phyloP scores from a whole-genome alignment of 2,888 invertebrate species.

The Trachelus tabidus region DNA sequence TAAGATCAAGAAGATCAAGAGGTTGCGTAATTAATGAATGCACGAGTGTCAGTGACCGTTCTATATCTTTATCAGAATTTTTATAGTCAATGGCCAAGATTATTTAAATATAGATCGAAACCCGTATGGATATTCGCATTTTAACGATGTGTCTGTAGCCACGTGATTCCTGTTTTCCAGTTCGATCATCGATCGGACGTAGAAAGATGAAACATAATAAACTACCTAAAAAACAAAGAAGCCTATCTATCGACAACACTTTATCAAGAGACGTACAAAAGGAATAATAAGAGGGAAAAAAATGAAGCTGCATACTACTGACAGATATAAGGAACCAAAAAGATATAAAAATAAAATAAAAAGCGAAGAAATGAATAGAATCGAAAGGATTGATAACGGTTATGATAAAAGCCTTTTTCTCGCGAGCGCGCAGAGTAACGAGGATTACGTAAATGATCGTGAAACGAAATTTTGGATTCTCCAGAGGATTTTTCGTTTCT shows the following conservation, averaged over 20 bases:
- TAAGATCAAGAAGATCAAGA: neutral
- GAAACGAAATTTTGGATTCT: neutral
- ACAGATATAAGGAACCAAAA: conserved; percentile 16
- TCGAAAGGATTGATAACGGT: neutral
- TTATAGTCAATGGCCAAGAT: neutral
- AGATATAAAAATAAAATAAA: conserved; percentile 2
- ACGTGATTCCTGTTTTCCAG: conserved; percentile 21
- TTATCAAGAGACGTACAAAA: conserved; percentile 21
- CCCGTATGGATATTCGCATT: neutral
- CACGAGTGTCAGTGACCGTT: neutral
- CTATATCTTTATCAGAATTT: neutral
- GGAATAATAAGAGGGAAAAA: neutral
- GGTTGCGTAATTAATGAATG: neutral
- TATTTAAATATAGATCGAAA: neutral
- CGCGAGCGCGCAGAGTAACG: neutral
- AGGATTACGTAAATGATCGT: neutral
- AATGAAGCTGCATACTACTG: conserved; percentile 36
- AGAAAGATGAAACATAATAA: conserved; percentile 2
- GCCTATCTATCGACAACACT: conserved; percentile 15
- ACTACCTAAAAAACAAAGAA: conserved; percentile 13
- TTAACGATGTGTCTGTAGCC: conserved; percentile 6
- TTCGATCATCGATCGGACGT: conserved; percentile 6
- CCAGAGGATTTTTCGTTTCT: neutral
- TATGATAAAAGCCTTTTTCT: conserved; percentile 10
- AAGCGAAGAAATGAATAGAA: neutral